phyloP scores from a whole-genome alignment of 2,888 invertebrate genomes.

The Abrostola triplasia region DNA sequence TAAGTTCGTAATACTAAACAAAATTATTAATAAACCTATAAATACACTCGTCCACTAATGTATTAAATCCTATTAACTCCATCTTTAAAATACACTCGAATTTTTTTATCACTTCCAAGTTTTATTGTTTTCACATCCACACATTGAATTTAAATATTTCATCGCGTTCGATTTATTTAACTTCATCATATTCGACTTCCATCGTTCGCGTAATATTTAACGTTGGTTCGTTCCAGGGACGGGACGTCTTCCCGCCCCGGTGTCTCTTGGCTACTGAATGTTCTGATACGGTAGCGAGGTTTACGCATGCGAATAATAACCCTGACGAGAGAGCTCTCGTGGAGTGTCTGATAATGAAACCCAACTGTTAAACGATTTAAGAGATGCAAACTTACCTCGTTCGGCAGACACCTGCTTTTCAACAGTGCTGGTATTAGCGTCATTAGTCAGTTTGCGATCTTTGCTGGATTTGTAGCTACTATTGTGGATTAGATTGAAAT shows the following conservation, averaged over 20 bases:
- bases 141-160: constrained; percentile 15
- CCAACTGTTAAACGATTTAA: constrained; percentile 74
- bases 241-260: constrained; percentile 70
- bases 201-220: constrained; percentile 58
- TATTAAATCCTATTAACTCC: neutral
- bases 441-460: neutral
- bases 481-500: neutral
- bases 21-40: constrained; percentile 18
- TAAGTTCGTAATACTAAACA: constrained; percentile 6
- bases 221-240: constrained; percentile 32
- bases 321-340: constrained; percentile 74
- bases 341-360: constrained; percentile 79
- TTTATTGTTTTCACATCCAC: constrained; percentile 48
- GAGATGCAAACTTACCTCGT: constrained; percentile 59
- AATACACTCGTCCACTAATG: constrained; percentile 10
- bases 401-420: constrained; percentile 37
- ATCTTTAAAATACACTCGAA: neutral
- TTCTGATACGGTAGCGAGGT: constrained; percentile 72
- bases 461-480: neutral
- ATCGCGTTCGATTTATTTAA: constrained; percentile 40
- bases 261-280: constrained; percentile 74
- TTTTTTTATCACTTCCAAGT: constrained; percentile 37
- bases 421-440: constrained; percentile 21
- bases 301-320: constrained; percentile 83
- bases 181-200: constrained; percentile 42